phyloP scores from a whole-genome alignment of 2,888 invertebrate species.

The Boloria euphrosyne region DNA sequence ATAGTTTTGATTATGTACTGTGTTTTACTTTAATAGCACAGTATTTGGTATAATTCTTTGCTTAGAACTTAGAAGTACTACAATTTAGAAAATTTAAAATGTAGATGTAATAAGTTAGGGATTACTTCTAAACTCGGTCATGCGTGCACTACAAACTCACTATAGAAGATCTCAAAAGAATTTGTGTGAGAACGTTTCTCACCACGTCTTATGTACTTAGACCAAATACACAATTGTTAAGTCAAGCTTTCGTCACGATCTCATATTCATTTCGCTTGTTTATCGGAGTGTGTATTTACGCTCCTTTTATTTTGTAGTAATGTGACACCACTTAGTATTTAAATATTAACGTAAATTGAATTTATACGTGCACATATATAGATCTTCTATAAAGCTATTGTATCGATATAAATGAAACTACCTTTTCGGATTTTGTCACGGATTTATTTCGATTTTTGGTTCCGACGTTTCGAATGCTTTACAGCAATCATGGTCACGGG shows the following conservation, averaged over 20 bases:
- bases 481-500: too few species aligned
- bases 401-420: too few species aligned
- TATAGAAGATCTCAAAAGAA: slow-evolving; percentile 25
- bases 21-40: too few species aligned
- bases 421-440: too few species aligned
- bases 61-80: too few species aligned
- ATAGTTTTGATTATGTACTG: too few species aligned
- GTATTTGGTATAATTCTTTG: too few species aligned
- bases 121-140: slow-evolving; percentile 13
- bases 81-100: not conserved
- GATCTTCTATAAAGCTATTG: slow-evolving; percentile 45
- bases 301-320: slow-evolving; percentile 67
- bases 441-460: too few species aligned
- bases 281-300: slow-evolving; percentile 65
- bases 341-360: slow-evolving; percentile 47
- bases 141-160: slow-evolving; percentile 13
- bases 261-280: slow-evolving; percentile 61
- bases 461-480: too few species aligned
- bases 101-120: not conserved
- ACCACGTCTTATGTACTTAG: slow-evolving; percentile 25
- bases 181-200: slow-evolving; percentile 35
- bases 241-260: slow-evolving; percentile 58
- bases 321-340: slow-evolving; percentile 57
- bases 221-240: slow-evolving; percentile 35
- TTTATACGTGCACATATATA: slow-evolving; percentile 41